Conservation (phyloP, 2,113 vertebrate genomes). For the Myrmecobius fasciatus region DNA sequence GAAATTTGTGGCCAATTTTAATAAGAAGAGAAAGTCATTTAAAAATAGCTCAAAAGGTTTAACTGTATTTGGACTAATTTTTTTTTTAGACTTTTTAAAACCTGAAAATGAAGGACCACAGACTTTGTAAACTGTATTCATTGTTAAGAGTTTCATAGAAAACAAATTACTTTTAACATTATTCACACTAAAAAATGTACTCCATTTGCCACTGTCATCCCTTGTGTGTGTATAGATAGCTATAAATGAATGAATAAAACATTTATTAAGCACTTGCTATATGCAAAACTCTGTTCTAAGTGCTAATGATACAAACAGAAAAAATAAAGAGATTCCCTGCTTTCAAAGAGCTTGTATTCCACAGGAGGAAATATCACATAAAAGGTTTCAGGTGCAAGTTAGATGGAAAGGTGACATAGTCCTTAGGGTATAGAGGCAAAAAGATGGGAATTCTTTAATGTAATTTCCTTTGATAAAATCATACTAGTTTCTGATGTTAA, state of each 20-base stretch:
- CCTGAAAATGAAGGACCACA: not conserved
- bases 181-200: not conserved
- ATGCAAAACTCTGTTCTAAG: not conserved
- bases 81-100: not conserved
- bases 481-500: no score
- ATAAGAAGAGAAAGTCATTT: not conserved
- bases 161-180: not conserved
- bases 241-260: not conserved
- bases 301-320: not conserved
- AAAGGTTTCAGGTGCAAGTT: not conserved
- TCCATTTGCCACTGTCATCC: not conserved
- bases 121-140: not conserved
- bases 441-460: not conserved
- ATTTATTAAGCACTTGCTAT: not conserved
- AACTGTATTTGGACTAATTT: not conserved
- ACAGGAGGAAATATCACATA: not conserved
- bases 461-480: not conserved
- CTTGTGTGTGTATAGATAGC: not conserved
- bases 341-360: not conserved
- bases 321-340: not conserved
- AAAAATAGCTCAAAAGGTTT: not conserved
- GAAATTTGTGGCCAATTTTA: not conserved
- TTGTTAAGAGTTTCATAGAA: not conserved
- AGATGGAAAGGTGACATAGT: not conserved
- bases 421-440: not conserved